These are phyloP conservation scores for Xerus rutilus DNA, from an alignment of 2,797 vertebrate genomes.

Conservation along the genomic window DNA sequence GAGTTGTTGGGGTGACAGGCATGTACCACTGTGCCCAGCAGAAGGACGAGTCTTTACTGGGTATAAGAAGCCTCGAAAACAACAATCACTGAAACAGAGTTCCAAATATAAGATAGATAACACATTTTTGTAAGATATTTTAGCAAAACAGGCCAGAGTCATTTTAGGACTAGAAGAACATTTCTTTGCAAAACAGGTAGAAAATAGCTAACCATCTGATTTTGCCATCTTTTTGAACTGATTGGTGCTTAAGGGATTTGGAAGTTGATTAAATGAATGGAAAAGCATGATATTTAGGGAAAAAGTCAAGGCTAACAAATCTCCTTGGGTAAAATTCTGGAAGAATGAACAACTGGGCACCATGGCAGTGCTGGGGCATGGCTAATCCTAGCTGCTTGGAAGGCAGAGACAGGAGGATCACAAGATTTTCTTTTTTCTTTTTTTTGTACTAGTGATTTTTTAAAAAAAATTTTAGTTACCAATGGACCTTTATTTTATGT, in stretches of 20 bases:
- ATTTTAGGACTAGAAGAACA: conserved; percentile 54
- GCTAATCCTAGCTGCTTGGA: no score
- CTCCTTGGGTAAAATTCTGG: conserved; percentile 21
- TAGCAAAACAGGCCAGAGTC: conserved; percentile 45
- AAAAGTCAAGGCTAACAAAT: conserved; percentile 32
- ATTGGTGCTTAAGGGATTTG: conserved; percentile 39
- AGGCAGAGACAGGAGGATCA: no score
- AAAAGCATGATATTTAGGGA: conserved; percentile 50
- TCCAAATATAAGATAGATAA: conserved; percentile 50
- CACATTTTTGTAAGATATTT: conserved; percentile 47
- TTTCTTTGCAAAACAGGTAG: conserved; percentile 69
- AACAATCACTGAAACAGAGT: conserved; percentile 33
- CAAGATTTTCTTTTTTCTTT: no score
- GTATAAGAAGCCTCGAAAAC: conserved; percentile 62
- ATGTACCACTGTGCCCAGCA: not conserved
- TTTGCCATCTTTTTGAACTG: conserved; percentile 54
- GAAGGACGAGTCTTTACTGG: not conserved
- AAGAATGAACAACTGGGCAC: not conserved
- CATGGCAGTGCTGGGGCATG: not conserved
- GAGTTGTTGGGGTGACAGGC: not conserved
- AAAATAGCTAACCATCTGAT: conserved; percentile 27
- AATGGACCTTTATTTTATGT: no score
- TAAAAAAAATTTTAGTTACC: no score
- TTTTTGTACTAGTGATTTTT: no score
- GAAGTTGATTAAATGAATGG: conserved; percentile 35